Evolutionary conservation across 2,797 vertebrate genomes (phyloP), one percentile per base, ranked within the genome.

Genomic region (Thripadectes ignobilis): DNA sequence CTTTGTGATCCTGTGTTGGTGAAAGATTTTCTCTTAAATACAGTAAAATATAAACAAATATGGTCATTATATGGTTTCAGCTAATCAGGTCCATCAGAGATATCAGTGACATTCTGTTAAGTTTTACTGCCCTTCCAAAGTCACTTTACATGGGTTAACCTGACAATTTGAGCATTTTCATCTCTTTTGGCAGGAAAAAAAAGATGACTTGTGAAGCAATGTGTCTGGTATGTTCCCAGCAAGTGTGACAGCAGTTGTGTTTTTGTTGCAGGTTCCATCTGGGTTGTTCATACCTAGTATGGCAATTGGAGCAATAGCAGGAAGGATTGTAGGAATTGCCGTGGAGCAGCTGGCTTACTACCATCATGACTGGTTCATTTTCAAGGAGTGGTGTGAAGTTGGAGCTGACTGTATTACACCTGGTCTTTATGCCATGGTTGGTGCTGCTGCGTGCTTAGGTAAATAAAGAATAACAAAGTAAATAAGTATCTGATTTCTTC

Each of bases 341-440:
- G 98, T 99, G 97, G 99, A 99, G 95, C 99, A 99, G 97, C 98
- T 99, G 85, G 99, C 99, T 2, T 99, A 99, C 80, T 99, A 99
- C 93, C 99, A 99, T 97, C 99, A 99, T 2, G 99, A 99, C 97
- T 99, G 99, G 99, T 99, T 99, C 95, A 98, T 99, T 96, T 99
- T 99, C 88, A 99, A 98, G 96, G 98, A 99, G 96, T 99, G 99
- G 99, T 99, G 99, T 68, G 99, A 99, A 97, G 99, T 99, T 39
- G 99, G 99, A n/a, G 99, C 99, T 0, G 99, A 99, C 95, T 99
- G 99, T 97, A 99, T 99, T 97, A 99, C 99, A 3, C 99, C 99
- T 1, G 99, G 99, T 24, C 99, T 99, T 21, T 99, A 99, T 27
- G 99, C 99, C 91, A 99, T 99, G 99, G 99, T 99, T 93, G 99